Evolutionary conservation across 2,113 vertebrate genomes (phyloP).

Genomic region (Dolichotis patagonum): DNA sequence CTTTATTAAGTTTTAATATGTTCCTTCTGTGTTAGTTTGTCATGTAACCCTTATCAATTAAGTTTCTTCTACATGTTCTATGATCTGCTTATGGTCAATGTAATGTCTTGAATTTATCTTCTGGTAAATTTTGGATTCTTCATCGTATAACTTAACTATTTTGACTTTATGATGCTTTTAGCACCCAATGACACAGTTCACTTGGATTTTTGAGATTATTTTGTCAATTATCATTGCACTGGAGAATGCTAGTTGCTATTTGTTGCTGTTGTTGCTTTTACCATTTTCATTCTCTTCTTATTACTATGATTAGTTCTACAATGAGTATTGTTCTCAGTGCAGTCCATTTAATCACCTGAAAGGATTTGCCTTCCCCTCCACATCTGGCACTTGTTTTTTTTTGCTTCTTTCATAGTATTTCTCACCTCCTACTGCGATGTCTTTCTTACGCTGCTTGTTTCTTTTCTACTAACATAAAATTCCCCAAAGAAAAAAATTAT

Average conservation of each 20-base stretch:
- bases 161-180: background rate
- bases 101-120: slow-evolving; percentile 5
- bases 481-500: background rate
- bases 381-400: too few relatives aligned
- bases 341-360: background rate
- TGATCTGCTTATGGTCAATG: background rate
- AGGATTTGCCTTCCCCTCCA: too few relatives aligned
- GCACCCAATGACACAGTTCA: background rate
- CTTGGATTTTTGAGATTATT: background rate
- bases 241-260: background rate
- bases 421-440: background rate
- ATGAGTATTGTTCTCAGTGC: background rate
- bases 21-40: slow-evolving; percentile 5
- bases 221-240: background rate
- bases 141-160: background rate
- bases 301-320: background rate
- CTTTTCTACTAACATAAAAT: background rate
- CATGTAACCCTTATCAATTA: background rate
- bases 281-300: background rate
- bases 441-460: background rate
- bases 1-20: background rate
- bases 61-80: background rate
- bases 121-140: background rate
- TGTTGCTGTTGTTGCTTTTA: background rate
- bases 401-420: background rate